phyloP scores from a whole-genome alignment of 2,888 invertebrate species.

The Epinotia demarniana region DNA sequence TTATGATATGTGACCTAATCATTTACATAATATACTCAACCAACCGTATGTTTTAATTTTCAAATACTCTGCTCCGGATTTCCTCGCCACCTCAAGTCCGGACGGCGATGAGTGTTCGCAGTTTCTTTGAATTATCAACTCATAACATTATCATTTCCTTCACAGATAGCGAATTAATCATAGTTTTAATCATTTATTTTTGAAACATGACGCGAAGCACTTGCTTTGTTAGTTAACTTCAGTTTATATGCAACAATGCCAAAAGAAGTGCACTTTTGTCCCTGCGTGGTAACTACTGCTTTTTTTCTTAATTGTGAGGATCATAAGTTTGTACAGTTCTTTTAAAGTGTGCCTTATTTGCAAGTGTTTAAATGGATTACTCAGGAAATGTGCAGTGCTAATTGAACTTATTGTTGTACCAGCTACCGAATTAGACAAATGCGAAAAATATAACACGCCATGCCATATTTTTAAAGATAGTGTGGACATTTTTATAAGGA shows the following conservation, averaged over 20 bases:
- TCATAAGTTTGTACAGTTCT: neutral
- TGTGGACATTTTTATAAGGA: conserved; percentile 4
- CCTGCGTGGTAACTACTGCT: conserved; percentile 38
- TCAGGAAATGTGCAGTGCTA: neutral
- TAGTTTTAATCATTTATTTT: conserved; percentile 34
- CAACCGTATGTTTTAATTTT: conserved; percentile 3
- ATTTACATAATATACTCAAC: conserved; percentile 4
- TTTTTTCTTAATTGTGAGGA: conserved; percentile 3
- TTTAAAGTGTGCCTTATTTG: neutral
- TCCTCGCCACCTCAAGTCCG: conserved; percentile 16
- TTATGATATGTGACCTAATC: neutral
- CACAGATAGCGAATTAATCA: conserved; percentile 37
- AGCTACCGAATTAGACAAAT: conserved; percentile 7
- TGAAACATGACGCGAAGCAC: conserved; percentile 4
- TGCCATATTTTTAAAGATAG: neutral
- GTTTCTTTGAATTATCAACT: conserved; percentile 42
- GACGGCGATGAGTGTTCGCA: conserved; percentile 32
- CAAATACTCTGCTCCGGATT: conserved; percentile 6
- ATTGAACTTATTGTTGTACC: neutral
- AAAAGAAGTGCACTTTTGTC: conserved; percentile 44
- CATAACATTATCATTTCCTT: conserved; percentile 40
- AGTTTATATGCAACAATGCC: conserved; percentile 36
- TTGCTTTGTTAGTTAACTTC: conserved; percentile 25
- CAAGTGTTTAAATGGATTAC: neutral
- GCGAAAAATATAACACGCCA: neutral